Percentiles rank a stretch among this genome's conserved stretches.
These are phyloP conservation scores for Macaria notata DNA, from an alignment of 2,888 invertebrate genomes.

Conservation along the genomic window DNA sequence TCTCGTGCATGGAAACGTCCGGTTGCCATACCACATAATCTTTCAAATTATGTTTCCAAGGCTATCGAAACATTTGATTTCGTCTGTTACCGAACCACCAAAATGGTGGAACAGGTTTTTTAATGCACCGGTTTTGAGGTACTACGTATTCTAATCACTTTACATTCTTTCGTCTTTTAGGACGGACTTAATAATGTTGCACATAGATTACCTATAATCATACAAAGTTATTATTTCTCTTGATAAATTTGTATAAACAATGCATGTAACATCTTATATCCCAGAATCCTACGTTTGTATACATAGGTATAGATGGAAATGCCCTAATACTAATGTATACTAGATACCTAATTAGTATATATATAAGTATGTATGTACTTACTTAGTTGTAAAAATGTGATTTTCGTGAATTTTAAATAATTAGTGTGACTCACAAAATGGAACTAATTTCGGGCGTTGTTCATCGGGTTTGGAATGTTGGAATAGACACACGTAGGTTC, in stretches of 20 bases:
- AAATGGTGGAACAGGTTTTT: slow-evolving; percentile 51
- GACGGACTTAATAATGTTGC: no score
- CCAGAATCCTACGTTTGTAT: no score
- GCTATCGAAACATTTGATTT: slow-evolving; percentile 33
- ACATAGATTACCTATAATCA: no score
- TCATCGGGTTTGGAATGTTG: slow-evolving; percentile 2
- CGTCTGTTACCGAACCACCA: slow-evolving; percentile 36
- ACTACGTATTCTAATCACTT: slow-evolving; percentile 30
- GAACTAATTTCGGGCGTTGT: not conserved
- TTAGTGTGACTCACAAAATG: not conserved
- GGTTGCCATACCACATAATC: not conserved
- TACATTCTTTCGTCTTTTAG: slow-evolving; percentile 21
- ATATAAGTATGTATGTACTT: no score
- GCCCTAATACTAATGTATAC: no score
- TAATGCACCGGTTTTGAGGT: slow-evolving; percentile 40
- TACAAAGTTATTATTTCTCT: no score
- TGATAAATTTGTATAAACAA: no score
- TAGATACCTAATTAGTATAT: no score
- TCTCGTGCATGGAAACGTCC: slow-evolving; percentile 9
- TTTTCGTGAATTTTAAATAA: not conserved
- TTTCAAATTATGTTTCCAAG: slow-evolving; percentile 33
- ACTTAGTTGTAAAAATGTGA: not conserved
- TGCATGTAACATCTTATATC: no score
- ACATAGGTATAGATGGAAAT: no score
- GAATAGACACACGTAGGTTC: not conserved